A percentile compares a stretch with the other conserved stretches of the same genome.
Conservation (phyloP, 2,888 invertebrate genomes). For the Stenodera caucasica region DNA sequence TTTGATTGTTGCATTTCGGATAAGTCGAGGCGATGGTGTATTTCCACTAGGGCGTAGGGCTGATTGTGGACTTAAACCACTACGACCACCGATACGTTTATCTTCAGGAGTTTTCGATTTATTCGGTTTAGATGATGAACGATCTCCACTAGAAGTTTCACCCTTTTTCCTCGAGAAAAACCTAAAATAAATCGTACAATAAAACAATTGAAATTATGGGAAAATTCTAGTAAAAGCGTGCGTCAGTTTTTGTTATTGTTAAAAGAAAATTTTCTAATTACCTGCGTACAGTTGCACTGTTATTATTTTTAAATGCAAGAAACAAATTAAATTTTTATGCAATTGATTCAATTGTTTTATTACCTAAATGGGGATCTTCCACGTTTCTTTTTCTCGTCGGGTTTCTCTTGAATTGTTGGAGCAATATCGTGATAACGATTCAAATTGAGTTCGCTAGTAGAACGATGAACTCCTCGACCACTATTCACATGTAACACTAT, state of each 20-base stretch:
- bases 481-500: slow-evolving; percentile 37
- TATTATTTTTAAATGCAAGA: slow-evolving; percentile 24
- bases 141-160: slow-evolving; percentile 68
- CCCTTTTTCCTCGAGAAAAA: slow-evolving; percentile 82
- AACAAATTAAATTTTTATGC: not conserved
- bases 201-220: too few species aligned
- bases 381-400: slow-evolving; percentile 72
- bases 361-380: slow-evolving; percentile 91
- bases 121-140: slow-evolving; percentile 64
- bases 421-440: slow-evolving; percentile 67
- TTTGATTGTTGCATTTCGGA: slow-evolving; percentile 57
- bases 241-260: too few species aligned
- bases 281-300: slow-evolving; percentile 24
- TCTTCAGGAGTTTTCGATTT: slow-evolving; percentile 73
- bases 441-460: slow-evolving; percentile 77
- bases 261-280: slow-evolving; percentile 18
- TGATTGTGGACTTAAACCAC: slow-evolving; percentile 38
- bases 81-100: slow-evolving; percentile 50
- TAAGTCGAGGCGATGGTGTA: slow-evolving; percentile 54
- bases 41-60: slow-evolving; percentile 53
- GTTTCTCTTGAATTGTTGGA: slow-evolving; percentile 44
- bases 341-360: slow-evolving; percentile 4
- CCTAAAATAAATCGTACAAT: slow-evolving; percentile 55
- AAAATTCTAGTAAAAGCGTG: too few species aligned
- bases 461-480: slow-evolving; percentile 63